Conservation (phyloP, 1,140 invertebrate species). For the Bilobella aurantiaca region DNA sequence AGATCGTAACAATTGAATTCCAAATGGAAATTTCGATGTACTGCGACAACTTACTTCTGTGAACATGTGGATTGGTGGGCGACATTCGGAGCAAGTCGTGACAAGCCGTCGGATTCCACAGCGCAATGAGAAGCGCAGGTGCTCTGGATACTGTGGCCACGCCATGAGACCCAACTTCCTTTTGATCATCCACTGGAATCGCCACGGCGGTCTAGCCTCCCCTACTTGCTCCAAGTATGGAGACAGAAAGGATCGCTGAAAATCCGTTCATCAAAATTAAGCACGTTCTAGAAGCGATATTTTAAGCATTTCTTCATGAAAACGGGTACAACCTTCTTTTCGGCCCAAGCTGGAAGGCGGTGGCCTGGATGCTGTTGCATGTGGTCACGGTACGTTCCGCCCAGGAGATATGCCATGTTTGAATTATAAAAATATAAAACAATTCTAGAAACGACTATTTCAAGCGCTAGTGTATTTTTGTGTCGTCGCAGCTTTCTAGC, state of each 20-base stretch:
- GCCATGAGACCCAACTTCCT: constrained; percentile 28
- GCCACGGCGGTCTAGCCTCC: constrained; percentile 20
- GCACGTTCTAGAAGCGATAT: too few species aligned
- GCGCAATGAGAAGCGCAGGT: constrained; percentile 50
- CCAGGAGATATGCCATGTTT: neutral
- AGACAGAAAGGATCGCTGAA: constrained; percentile 26
- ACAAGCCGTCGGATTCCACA: constrained; percentile 47
- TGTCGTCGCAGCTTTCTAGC: too few species aligned
- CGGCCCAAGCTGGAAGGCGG: constrained; percentile 18
- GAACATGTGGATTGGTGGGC: constrained; percentile 45
- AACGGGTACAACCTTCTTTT: constrained; percentile 17
- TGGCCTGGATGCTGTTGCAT: constrained; percentile 19
- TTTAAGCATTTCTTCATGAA: neutral
- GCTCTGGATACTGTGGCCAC: constrained; percentile 48
- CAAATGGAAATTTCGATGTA: neutral
- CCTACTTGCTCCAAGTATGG: constrained; percentile 26
- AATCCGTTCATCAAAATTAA: too few species aligned
- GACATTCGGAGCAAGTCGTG: constrained; percentile 52
- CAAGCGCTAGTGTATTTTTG: too few species aligned
- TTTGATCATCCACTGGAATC: constrained; percentile 34
- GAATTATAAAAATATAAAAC: neutral
- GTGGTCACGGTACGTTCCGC: constrained; percentile 4
- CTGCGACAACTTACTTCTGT: constrained; percentile 41
- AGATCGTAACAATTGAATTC: neutral
- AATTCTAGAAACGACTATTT: neutral